Evolutionary conservation across 2,113 vertebrate species (phyloP).

Genomic region (Pangasianodon gigas): DNA sequence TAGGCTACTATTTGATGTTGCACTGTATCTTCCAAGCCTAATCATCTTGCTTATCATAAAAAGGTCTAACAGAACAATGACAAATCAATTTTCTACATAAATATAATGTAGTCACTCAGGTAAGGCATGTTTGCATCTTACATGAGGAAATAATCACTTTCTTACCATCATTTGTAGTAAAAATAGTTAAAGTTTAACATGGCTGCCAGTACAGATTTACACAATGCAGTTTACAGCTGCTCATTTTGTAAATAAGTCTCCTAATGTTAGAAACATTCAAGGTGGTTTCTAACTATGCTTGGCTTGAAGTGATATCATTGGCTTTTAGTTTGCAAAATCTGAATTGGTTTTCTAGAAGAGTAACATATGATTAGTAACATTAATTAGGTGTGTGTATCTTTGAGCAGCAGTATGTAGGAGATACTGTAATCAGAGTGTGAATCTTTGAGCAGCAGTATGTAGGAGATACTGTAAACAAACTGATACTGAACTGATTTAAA

Average conservation of each 20-base stretch:
- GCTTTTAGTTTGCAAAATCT: background rate
- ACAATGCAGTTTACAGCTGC: background rate
- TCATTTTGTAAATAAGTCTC: background rate
- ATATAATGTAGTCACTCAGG: background rate
- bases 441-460: background rate
- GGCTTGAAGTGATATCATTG: background rate
- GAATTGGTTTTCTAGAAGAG: background rate
- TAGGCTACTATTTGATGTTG: background rate
- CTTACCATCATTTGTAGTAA: background rate
- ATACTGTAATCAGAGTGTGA: background rate
- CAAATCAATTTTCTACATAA: background rate
- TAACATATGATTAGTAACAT: background rate
- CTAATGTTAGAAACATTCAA: background rate
- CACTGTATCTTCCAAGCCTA: background rate
- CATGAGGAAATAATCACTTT: background rate
- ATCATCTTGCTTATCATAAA: background rate
- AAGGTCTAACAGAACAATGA: background rate
- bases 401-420: background rate
- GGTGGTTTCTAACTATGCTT: background rate
- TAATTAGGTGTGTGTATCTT: constrained; percentile 21
- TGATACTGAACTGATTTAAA: background rate
- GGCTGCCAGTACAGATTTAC: background rate
- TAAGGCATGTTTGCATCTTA: background rate
- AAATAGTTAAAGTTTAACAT: background rate
- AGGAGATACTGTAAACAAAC: background rate